Evolutionary conservation across 2,113 vertebrate species (phyloP).

Genomic region (Crocuta crocuta): DNA sequence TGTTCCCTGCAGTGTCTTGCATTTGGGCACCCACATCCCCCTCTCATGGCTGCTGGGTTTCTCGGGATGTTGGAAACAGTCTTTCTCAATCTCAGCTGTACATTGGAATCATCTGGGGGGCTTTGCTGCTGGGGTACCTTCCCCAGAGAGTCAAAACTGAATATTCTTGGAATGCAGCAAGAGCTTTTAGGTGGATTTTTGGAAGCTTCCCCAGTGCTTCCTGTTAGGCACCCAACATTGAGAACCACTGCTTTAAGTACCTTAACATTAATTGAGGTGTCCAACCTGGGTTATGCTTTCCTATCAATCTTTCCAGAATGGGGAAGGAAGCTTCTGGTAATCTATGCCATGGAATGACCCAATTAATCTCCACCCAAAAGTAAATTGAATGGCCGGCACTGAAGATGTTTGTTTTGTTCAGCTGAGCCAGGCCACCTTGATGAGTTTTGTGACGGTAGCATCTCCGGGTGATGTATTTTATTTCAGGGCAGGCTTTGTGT

Average conservation of each 20-base stretch:
- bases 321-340: background rate
- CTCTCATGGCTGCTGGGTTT: background rate
- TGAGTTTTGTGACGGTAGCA: background rate
- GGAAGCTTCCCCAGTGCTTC: background rate
- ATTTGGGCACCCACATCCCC: background rate
- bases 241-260: background rate
- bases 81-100: background rate
- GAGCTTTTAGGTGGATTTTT: background rate
- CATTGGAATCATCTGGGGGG: background rate
- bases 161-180: background rate
- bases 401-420: background rate
- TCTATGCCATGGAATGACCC: background rate
- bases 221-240: background rate
- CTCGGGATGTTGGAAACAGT: background rate
- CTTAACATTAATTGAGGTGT: background rate
- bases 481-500: background rate
- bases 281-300: background rate
- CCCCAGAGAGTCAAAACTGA: background rate
- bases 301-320: background rate
- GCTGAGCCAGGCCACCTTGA: no score
- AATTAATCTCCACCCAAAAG: background rate
- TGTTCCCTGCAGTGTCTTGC: background rate
- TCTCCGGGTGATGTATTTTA: background rate
- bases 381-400: accelerated
- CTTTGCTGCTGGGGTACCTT: background rate